Base-by-base conservation (phyloP, 1,140 invertebrate species). In the Adelges cooleyi region DNA sequence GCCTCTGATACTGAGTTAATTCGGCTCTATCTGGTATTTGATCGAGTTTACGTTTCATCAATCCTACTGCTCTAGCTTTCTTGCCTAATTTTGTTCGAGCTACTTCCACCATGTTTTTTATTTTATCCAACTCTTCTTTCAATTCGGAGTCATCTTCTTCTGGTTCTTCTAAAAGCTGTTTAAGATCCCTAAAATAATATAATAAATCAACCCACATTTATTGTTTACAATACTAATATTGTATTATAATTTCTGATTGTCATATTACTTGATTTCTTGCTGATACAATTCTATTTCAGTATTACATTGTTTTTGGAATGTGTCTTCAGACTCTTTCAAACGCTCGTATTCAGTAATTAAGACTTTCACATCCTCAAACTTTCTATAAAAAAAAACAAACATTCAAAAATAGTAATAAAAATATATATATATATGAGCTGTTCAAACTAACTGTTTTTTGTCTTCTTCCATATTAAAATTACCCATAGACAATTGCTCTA, bases 1-100 rank as follows among this genome's bases (percentile, higher is more conserved):
- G 79, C 71, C 89, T 82, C 73, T 98, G 93, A 77, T 98, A 98
- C 73, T 98, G 95, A 49, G 88, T 83, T 18, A 98, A 77, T 76
- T 98, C 95, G 1, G 89, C 89, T 69, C 92, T 80, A 29, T 90
- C 87, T 0, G 95, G 95, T 56, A 95, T 84, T 71, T 93, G 89
- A 74, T 98, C 95, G 44, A 92, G 80, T 75, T 86, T 89, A 68
- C 86, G 78, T 71, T 84, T 85, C 68, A 90, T 80, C 2, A 81
- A 78, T 2, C 89, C 82, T 46, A 95, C 86, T 66, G 89, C 84
- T 66, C 91, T 79, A 75, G 92, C 95, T 69, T 87, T 83, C 67
- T 88, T 86, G 0, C 89, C 92, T 15, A 90, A 71, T 70, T 84
- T 59, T 86, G 72, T 71, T 82, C 80, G 49, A 81, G 76, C 52